phyloP scores from a whole-genome alignment of 1,140 invertebrate genomes.

The Temnothorax nylanderi region DNA sequence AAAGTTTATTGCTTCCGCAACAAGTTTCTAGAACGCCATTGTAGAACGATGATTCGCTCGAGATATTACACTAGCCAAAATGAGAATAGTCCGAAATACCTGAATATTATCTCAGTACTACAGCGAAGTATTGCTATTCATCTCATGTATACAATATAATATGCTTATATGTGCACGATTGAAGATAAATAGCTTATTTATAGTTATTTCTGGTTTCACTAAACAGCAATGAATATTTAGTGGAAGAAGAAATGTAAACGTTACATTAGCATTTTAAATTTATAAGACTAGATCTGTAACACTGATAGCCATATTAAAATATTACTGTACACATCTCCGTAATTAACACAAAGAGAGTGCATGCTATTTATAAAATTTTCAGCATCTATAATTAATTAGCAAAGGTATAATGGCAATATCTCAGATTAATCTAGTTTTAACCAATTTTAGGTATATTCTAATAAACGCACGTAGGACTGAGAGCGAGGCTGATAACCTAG shows the following conservation, averaged over 20 bases:
- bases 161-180: background rate
- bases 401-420: no score
- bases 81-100: slow-evolving; percentile 31
- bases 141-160: background rate
- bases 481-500: background rate
- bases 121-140: background rate
- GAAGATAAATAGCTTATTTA: background rate
- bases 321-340: background rate
- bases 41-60: slow-evolving; percentile 61
- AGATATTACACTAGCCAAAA: slow-evolving; percentile 50
- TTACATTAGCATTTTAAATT: background rate
- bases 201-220: background rate
- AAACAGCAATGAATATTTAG: background rate
- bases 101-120: background rate
- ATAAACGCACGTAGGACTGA: no score
- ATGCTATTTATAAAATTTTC: no score
- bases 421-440: no score
- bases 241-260: background rate
- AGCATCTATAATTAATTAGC: no score
- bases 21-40: slow-evolving; percentile 61
- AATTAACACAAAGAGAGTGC: no score
- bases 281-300: background rate
- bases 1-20: slow-evolving; percentile 68
- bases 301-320: background rate
- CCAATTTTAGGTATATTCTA: no score